These are phyloP conservation scores for Cyrtonyx montezumae DNA, from an alignment of 2,113 vertebrate species.

Conservation along the genomic window DNA sequence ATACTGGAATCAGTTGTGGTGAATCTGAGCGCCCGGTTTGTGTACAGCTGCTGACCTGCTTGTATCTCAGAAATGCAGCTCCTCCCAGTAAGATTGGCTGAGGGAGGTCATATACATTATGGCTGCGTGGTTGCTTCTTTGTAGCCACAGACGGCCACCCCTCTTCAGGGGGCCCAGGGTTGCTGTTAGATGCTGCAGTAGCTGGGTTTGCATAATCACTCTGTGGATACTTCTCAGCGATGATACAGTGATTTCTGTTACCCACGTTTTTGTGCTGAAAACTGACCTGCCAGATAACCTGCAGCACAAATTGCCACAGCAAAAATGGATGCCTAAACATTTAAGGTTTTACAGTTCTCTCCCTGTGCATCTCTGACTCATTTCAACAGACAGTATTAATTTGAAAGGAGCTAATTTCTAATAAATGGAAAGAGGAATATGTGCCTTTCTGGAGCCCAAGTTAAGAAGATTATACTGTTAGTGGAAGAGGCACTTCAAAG, in stretches of 20 bases:
- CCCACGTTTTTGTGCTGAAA: background rate
- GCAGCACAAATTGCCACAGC: background rate
- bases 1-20: conserved; percentile 1
- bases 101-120: background rate
- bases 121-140: background rate
- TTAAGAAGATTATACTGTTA: background rate
- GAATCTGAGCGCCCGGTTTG: background rate
- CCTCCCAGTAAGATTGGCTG: background rate
- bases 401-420: background rate
- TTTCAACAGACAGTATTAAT: background rate
- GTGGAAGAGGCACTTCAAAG: background rate
- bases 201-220: background rate
- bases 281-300: background rate
- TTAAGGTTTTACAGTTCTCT: background rate
- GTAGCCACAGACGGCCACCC: background rate
- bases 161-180: background rate
- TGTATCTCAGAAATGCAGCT: conserved; percentile 20
- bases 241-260: background rate
- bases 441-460: background rate
- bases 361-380: background rate
- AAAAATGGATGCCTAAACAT: background rate
- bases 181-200: background rate
- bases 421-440: background rate
- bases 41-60: conserved; percentile 27
- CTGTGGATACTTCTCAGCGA: background rate